Evolutionary conservation across 2,113 vertebrate genomes (phyloP).

Genomic region (Falcunculus frontatus): DNA sequence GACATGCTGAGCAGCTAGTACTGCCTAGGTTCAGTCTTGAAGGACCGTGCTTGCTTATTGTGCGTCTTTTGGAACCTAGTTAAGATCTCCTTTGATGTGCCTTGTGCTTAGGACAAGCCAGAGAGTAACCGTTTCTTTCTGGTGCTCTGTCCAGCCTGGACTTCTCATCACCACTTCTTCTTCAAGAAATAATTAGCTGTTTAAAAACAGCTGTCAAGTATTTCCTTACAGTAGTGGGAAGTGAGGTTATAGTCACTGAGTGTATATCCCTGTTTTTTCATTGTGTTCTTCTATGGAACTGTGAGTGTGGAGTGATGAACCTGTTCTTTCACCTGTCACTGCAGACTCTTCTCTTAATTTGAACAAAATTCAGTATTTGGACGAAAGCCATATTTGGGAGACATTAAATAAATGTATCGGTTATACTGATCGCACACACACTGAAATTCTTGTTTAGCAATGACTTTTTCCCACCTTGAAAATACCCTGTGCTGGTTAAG

Average conservation of each 20-base stretch:
- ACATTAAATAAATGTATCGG: not conserved
- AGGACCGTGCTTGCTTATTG: not conserved
- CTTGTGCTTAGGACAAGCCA: not conserved
- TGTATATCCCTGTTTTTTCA: not conserved
- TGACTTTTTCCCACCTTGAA: not conserved
- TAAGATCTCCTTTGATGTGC: not conserved
- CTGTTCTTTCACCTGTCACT: not conserved
- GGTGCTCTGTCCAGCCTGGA: not conserved
- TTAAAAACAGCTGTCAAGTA: not conserved
- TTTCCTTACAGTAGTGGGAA: not conserved
- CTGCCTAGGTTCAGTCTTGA: not conserved
- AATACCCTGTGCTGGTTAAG: not conserved
- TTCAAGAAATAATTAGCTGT: not conserved
- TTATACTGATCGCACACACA: not conserved
- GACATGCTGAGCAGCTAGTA: not conserved
- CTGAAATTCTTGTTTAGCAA: not conserved
- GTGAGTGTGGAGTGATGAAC: not conserved
- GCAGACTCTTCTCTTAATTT: not conserved
- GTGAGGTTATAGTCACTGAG: not conserved
- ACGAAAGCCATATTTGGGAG: not conserved
- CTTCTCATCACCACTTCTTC: not conserved
- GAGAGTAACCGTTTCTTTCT: not conserved
- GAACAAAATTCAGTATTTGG: not conserved
- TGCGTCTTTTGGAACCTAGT: not conserved
- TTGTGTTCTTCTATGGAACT: not conserved